Percentiles rank a stretch among this genome's conserved stretches.
Conservation (phyloP, 2,797 vertebrate species). For the Peromyscus attwateri region DNA sequence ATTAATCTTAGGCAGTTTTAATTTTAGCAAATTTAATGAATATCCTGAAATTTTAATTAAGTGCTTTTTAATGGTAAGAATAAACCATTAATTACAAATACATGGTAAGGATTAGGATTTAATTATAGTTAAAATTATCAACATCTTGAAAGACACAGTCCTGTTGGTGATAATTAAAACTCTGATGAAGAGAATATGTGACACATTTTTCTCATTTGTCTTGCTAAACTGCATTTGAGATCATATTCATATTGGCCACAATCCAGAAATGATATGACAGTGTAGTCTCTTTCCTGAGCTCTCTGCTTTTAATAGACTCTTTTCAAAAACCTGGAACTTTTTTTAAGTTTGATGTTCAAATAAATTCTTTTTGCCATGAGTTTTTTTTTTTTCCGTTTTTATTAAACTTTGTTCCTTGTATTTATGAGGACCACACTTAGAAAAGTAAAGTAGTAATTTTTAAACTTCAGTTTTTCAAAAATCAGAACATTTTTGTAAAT, state of each 20-base stretch:
- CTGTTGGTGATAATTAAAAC: constrained; percentile 18
- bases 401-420: constrained; percentile 46
- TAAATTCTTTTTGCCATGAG: constrained; percentile 26
- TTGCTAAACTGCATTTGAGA: constrained; percentile 27
- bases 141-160: constrained; percentile 12
- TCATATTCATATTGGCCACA: constrained; percentile 3
- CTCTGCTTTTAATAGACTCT: background rate
- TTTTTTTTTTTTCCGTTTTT: constrained; percentile 58
- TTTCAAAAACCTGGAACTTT: constrained; percentile 1
- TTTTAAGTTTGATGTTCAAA: background rate
- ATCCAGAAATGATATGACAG: constrained; percentile 16
- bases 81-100: constrained; percentile 51
- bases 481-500: constrained; percentile 6
- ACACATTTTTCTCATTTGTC: constrained; percentile 38
- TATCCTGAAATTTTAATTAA: constrained; percentile 1
- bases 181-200: constrained; percentile 1
- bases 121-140: constrained; percentile 64
- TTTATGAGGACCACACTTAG: constrained; percentile 54
- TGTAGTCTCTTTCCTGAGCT: background rate
- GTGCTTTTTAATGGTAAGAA: constrained; percentile 55
- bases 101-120: constrained; percentile 25
- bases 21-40: background rate
- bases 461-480: constrained; percentile 19
- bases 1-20: constrained; percentile 45
- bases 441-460: constrained; percentile 60